These are phyloP conservation scores for Chironomus riparius DNA, from an alignment of 2,888 invertebrate genomes.

Conservation along the genomic window DNA sequence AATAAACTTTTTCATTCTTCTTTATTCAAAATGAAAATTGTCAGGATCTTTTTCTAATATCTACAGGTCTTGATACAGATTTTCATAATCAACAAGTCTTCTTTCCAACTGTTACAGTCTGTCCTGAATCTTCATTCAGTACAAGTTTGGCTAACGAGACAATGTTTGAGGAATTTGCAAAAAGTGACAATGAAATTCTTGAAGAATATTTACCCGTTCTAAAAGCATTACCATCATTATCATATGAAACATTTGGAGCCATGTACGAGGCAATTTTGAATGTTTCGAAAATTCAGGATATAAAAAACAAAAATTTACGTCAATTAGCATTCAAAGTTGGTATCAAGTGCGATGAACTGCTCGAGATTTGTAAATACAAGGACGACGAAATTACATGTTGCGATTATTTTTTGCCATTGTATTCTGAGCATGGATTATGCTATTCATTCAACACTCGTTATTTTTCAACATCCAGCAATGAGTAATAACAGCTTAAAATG, in stretches of 20 bases:
- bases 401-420: constrained; percentile 54
- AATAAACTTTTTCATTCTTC: too few relatives aligned
- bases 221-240: background rate
- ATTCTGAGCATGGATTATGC: constrained; percentile 67
- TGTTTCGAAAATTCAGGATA: background rate
- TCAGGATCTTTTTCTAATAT: too few relatives aligned
- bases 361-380: constrained; percentile 58
- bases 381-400: constrained; percentile 58
- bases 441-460: constrained; percentile 53
- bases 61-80: constrained; percentile 63
- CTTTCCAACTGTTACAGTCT: constrained; percentile 64
- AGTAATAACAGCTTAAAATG: background rate
- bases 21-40: too few relatives aligned
- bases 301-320: constrained; percentile 7
- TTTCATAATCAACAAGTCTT: constrained; percentile 72
- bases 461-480: background rate
- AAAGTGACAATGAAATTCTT: background rate
- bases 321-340: constrained; percentile 44
- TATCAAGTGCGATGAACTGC: constrained; percentile 51
- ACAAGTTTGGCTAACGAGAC: background rate
- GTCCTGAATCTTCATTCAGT: constrained; percentile 48
- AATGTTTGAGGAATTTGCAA: background rate
- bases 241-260: background rate
- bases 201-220: constrained; percentile 3
- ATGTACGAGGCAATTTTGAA: constrained; percentile 6